These are phyloP conservation scores for Ichneumoninae sp. DNA, from an alignment of 2,888 invertebrate species.

Conservation along the genomic window DNA sequence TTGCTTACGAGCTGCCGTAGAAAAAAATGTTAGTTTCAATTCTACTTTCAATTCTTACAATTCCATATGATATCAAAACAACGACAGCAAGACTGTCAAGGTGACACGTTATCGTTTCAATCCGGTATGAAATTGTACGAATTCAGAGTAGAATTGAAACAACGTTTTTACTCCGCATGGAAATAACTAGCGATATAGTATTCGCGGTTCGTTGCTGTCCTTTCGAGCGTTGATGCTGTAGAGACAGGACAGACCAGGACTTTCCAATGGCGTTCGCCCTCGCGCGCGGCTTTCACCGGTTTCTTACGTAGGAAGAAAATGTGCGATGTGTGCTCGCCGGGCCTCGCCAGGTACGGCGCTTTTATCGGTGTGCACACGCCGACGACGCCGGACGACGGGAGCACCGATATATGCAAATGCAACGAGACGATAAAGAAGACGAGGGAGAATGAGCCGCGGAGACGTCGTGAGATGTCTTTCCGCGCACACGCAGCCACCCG, in stretches of 20 bases:
- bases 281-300: slow-evolving; percentile 59
- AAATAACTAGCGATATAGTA: neutral
- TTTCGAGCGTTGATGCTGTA: slow-evolving; percentile 32
- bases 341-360: neutral
- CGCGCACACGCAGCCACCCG: slow-evolving; percentile 15
- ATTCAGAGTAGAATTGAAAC: too few species aligned
- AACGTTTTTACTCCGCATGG: too few species aligned
- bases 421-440: slow-evolving; percentile 21
- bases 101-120: too few species aligned
- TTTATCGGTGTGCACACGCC: neutral
- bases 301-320: slow-evolving; percentile 63
- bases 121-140: too few species aligned
- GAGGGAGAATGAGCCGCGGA: slow-evolving; percentile 20
- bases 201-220: slow-evolving; percentile 14
- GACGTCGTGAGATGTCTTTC: slow-evolving; percentile 9
- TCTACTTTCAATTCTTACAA: too few species aligned
- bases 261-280: slow-evolving; percentile 64
- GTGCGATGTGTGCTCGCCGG: slow-evolving; percentile 15
- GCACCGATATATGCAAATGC: neutral
- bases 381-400: neutral
- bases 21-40: too few species aligned
- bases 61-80: too few species aligned
- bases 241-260: slow-evolving; percentile 29
- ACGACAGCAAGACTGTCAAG: too few species aligned
- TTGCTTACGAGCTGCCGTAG: too few species aligned